A percentile compares a stretch with the other conserved stretches of the same genome.
These are phyloP conservation scores for Drosophila suboccidentalis DNA, from an alignment of 2,888 invertebrate genomes.

Conservation along the genomic window DNA sequence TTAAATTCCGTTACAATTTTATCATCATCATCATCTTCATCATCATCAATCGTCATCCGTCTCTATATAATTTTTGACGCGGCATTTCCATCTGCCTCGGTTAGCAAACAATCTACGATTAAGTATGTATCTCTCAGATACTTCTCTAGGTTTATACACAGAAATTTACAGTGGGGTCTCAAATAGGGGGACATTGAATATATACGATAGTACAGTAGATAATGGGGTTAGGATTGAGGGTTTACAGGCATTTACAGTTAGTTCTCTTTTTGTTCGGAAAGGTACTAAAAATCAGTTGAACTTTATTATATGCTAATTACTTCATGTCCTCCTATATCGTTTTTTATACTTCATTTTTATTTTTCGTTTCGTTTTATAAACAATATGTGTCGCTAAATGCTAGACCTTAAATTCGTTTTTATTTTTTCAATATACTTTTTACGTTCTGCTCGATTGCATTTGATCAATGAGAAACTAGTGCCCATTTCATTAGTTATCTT, in stretches of 20 bases:
- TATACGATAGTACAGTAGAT: slow-evolving; percentile 26
- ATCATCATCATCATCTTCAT: slow-evolving; percentile 45
- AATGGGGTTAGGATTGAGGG: slow-evolving; percentile 33
- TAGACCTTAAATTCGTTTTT: slow-evolving; percentile 81
- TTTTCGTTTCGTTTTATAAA: slow-evolving; percentile 71
- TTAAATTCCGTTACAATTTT: slow-evolving; percentile 81
- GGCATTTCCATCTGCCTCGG: slow-evolving; percentile 60
- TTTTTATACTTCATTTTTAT: slow-evolving; percentile 21
- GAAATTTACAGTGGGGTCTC: slow-evolving; percentile 79
- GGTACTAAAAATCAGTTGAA: slow-evolving; percentile 82
- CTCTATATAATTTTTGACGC: slow-evolving; percentile 57
- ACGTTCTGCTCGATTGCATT: slow-evolving; percentile 53
- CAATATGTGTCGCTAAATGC: slow-evolving; percentile 78
- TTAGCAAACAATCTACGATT: slow-evolving; percentile 60
- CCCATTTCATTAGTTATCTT: slow-evolving; percentile 21
- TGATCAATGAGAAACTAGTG: slow-evolving; percentile 61
- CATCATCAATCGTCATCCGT: slow-evolving; percentile 22
- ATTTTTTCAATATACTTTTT: slow-evolving; percentile 31
- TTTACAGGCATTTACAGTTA: slow-evolving; percentile 75
- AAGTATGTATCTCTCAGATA: slow-evolving; percentile 54
- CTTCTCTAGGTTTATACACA: slow-evolving; percentile 79
- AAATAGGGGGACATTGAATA: slow-evolving; percentile 35
- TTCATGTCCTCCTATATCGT: slow-evolving; percentile 28
- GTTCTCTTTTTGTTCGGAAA: slow-evolving; percentile 63
- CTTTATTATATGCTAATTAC: slow-evolving; percentile 64